Evolutionary conservation across 2,113 vertebrate genomes (phyloP).

Genomic region (Bucco capensis): DNA sequence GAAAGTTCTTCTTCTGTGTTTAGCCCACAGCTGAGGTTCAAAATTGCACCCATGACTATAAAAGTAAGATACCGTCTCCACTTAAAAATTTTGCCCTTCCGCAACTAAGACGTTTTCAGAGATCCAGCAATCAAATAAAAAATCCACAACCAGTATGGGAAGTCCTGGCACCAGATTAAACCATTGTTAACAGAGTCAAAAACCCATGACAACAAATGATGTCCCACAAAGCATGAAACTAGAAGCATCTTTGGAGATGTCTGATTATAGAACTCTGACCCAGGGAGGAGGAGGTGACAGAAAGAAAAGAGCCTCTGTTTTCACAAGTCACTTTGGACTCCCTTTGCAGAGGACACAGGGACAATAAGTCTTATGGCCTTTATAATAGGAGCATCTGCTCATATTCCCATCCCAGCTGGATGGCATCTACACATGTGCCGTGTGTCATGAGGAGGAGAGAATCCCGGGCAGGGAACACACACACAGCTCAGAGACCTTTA

Average conservation of each 20-base stretch:
- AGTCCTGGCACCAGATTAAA: not conserved
- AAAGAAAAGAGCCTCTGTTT: slow-evolving; percentile 29
- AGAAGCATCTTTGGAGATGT: not conserved
- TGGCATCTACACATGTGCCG: slow-evolving; percentile 18
- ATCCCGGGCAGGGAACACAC: not conserved
- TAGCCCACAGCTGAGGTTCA: not conserved
- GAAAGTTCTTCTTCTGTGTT: not conserved
- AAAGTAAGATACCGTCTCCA: not conserved
- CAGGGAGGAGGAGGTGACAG: not conserved
- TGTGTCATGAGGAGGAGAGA: not conserved
- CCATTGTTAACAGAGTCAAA: not conserved
- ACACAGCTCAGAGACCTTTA: not conserved
- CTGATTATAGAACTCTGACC: not conserved
- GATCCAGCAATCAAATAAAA: not conserved
- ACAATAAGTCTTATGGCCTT: slow-evolving; percentile 14
- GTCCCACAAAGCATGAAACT: not conserved
- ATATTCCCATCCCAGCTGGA: slow-evolving; percentile 45
- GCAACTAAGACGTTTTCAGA: not conserved
- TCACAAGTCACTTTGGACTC: slow-evolving; percentile 10
- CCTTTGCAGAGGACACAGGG: slow-evolving; percentile 32
- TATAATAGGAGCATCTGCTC: slow-evolving; percentile 60
- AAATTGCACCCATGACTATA: not conserved
- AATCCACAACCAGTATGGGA: not conserved
- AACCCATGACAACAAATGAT: accelerated
- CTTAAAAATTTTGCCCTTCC: not conserved